phyloP scores from a whole-genome alignment of 2,888 invertebrate genomes.

The Hedya salicella region DNA sequence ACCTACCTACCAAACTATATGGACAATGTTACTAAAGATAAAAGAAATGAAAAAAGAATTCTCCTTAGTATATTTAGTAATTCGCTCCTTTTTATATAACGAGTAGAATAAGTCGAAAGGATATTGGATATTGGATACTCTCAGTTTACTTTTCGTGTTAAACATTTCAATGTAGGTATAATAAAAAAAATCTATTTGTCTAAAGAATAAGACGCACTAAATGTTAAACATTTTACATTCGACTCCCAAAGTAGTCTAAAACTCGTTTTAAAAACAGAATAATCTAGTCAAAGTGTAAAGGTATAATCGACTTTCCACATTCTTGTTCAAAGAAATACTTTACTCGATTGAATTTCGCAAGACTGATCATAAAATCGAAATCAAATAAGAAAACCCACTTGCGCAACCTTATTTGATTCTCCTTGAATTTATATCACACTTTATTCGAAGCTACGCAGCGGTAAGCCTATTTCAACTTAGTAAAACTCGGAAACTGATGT shows the following conservation, averaged over 20 bases:
- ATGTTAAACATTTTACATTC: neutral
- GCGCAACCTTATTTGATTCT: slow-evolving; percentile 73
- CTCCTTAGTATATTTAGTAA: too few relatives aligned
- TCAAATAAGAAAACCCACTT: slow-evolving; percentile 70
- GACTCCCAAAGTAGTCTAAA: neutral
- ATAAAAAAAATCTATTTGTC: too few relatives aligned
- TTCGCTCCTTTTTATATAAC: too few relatives aligned
- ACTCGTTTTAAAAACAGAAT: slow-evolving; percentile 23
- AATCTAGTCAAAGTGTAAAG: slow-evolving; percentile 2
- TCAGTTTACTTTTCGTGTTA: too few relatives aligned
- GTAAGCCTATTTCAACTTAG: slow-evolving; percentile 54
- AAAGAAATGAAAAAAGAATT: too few relatives aligned
- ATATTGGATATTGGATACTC: too few relatives aligned
- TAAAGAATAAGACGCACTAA: neutral
- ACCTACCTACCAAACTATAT: too few relatives aligned
- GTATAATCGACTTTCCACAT: slow-evolving; percentile 13
- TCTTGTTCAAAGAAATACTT: slow-evolving; percentile 22
- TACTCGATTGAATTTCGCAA: slow-evolving; percentile 61
- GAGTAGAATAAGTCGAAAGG: too few relatives aligned
- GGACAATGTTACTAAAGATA: too few relatives aligned
- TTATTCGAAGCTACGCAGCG: slow-evolving; percentile 54
- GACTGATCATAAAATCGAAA: slow-evolving; percentile 66
- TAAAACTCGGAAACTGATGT: slow-evolving; percentile 37
- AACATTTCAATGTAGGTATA: too few relatives aligned
- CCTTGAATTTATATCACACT: slow-evolving; percentile 63